Evolutionary conservation across 2,888 invertebrate genomes (phyloP).

Genomic region (Drosophila kanekoi): DNA sequence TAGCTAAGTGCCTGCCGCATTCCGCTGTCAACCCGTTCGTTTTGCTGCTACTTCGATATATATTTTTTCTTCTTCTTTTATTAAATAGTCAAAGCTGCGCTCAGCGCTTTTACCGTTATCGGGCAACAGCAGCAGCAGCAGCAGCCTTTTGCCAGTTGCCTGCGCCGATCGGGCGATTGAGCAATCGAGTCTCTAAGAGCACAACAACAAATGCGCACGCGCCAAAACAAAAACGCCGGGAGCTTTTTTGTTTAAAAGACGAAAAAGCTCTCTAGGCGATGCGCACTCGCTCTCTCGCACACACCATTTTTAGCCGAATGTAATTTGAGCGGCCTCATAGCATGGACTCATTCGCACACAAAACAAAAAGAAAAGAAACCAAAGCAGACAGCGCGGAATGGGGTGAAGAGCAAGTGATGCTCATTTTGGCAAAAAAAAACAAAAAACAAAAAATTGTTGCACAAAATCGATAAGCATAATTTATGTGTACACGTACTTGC

Average conservation of each 20-base stretch:
- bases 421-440: slow-evolving; percentile 32
- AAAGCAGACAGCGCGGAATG: slow-evolving; percentile 25
- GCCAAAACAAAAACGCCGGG: slow-evolving; percentile 52
- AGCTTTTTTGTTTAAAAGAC: slow-evolving; percentile 33
- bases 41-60: slow-evolving; percentile 21
- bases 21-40: slow-evolving; percentile 71
- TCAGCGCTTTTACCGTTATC: slow-evolving; percentile 68
- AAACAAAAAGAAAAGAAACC: slow-evolving; percentile 8
- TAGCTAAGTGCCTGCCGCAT: slow-evolving; percentile 61
- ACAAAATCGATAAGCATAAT: slow-evolving; percentile 32
- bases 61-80: slow-evolving; percentile 14
- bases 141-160: slow-evolving; percentile 27
- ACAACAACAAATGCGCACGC: slow-evolving; percentile 61
- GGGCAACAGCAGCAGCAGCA: slow-evolving; percentile 33
- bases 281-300: slow-evolving; percentile 71
- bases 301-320: slow-evolving; percentile 85
- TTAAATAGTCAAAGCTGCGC: slow-evolving; percentile 42
- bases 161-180: slow-evolving; percentile 50
- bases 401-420: slow-evolving; percentile 47
- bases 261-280: slow-evolving; percentile 49
- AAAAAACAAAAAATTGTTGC: slow-evolving; percentile 48
- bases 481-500: background rate
- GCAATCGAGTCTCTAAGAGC: slow-evolving; percentile 50
- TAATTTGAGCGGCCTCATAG: slow-evolving; percentile 84
- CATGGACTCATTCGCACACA: slow-evolving; percentile 79